Evolutionary conservation across 2,797 vertebrate species (phyloP).

Genomic region (Amblyraja radiata): DNA sequence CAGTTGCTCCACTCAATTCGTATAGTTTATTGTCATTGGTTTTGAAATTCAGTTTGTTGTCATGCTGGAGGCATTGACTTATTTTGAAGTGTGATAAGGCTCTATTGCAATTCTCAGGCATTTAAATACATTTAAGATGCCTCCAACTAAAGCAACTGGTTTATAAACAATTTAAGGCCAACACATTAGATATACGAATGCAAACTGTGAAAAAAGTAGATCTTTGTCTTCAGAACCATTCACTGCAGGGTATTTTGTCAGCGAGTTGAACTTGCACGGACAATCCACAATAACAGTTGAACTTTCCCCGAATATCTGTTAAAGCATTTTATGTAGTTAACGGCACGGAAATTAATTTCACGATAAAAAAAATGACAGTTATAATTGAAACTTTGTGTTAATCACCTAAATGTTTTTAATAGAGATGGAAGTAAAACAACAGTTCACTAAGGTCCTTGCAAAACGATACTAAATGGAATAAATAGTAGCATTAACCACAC

Average conservation of each 20-base stretch:
- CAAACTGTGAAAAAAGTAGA: neutral
- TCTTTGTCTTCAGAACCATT: neutral
- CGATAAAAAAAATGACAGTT: neutral
- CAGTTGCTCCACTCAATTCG: neutral
- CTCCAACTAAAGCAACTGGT: neutral
- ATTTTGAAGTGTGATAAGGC: too few species aligned
- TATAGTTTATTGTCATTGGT: too few species aligned
- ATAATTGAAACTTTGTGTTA: neutral
- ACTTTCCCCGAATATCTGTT: neutral
- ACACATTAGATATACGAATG: too few species aligned
- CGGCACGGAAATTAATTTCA: neutral
- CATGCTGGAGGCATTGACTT: neutral
- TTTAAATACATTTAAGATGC: neutral
- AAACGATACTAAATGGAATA: neutral
- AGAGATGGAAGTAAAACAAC: neutral
- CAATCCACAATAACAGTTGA: neutral
- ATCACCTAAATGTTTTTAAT: neutral
- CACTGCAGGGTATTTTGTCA: neutral
- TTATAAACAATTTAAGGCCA: neutral
- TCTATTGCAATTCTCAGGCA: neutral
- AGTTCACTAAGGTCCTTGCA: neutral
- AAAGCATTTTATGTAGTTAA: neutral
- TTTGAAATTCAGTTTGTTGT: neutral
- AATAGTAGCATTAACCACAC: neutral
- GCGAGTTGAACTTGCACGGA: too few species aligned